Evolutionary conservation across 2,797 vertebrate species (phyloP).

Genomic region (Cirrhinus mrigala): DNA sequence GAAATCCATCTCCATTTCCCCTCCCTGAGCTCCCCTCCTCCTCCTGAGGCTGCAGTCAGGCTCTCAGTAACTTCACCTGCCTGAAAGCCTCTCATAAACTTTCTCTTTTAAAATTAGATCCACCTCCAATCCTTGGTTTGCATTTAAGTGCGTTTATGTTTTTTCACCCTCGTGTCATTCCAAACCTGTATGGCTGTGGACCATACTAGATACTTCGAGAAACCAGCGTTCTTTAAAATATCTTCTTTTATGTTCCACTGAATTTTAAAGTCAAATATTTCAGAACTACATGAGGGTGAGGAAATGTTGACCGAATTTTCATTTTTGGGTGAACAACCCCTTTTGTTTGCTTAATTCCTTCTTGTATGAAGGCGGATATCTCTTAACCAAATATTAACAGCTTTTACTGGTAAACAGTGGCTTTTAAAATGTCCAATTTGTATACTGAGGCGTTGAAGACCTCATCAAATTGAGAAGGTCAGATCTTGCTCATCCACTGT

Average conservation of each 20-base stretch:
- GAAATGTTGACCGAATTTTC: not conserved
- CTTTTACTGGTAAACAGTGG: not conserved
- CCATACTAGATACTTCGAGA: not conserved
- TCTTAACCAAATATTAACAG: not conserved
- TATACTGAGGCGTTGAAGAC: not conserved
- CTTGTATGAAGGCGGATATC: too few species aligned
- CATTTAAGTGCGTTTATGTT: not conserved
- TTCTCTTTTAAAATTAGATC: conserved; percentile 47
- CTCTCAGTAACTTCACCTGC: conserved; percentile 33
- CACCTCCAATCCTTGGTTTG: not conserved
- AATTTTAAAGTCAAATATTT: not conserved
- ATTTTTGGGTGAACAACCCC: not conserved
- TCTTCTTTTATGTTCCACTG: not conserved
- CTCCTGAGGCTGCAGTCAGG: conserved; percentile 44
- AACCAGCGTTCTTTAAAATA: not conserved
- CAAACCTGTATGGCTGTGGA: not conserved
- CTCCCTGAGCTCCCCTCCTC: conserved; percentile 59
- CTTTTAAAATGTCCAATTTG: not conserved
- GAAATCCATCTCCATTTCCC: conserved; percentile 81
- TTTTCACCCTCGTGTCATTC: not conserved
- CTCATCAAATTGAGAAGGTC: not conserved
- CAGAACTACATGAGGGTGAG: not conserved
- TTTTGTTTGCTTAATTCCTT: not conserved
- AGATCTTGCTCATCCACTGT: conserved; percentile 5
- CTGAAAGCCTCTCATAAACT: conserved; percentile 7